These are phyloP conservation scores for Lamprotornis superbus DNA, from an alignment of 2,113 vertebrate genomes.

Conservation along the genomic window DNA sequence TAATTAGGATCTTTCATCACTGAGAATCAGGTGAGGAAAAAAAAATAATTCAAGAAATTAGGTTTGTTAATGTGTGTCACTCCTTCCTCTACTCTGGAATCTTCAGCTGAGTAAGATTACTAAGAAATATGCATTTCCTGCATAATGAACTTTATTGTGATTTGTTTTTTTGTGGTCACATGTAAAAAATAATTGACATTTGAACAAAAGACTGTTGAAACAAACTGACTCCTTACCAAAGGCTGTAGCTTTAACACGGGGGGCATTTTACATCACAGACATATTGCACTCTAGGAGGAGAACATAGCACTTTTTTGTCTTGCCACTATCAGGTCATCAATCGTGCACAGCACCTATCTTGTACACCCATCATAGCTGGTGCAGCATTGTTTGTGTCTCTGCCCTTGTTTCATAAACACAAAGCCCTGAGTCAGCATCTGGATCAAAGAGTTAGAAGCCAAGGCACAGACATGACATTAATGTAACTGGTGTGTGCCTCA, in stretches of 20 bases:
- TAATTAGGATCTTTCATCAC: background rate
- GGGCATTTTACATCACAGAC: background rate
- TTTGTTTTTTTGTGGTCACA: background rate
- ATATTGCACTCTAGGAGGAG: background rate
- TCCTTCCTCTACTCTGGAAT: background rate
- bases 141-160: background rate
- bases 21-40: background rate
- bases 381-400: background rate
- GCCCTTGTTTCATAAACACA: background rate
- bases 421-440: background rate
- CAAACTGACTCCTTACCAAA: background rate
- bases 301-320: background rate
- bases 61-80: background rate
- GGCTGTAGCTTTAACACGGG: background rate
- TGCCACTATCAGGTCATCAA: background rate
- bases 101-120: background rate
- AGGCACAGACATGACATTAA: background rate
- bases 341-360: fast-evolving
- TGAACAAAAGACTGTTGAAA: background rate
- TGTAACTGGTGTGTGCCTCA: background rate
- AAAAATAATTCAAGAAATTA: background rate
- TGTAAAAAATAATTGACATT: background rate
- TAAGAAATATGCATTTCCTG: background rate
- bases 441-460: background rate
- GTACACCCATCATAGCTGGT: background rate